phyloP scores from a whole-genome alignment of 2,888 invertebrate species.

The Plutella xylostella region DNA sequence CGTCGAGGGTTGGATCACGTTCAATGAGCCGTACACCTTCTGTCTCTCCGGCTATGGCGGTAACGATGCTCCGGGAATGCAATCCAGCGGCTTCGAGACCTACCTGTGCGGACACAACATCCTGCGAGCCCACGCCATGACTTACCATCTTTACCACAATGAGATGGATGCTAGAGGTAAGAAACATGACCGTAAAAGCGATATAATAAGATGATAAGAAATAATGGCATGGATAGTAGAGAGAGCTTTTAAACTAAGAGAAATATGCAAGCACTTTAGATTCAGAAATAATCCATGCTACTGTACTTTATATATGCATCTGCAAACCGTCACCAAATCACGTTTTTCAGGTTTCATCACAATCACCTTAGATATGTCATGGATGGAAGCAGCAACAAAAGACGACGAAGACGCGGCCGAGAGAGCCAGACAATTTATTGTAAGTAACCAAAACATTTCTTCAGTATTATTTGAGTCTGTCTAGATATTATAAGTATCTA shows the following conservation, averaged over 20 bases:
- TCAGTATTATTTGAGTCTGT: too few species aligned
- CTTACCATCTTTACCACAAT: slow-evolving; percentile 68
- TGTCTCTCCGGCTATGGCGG: slow-evolving; percentile 62
- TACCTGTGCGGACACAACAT: slow-evolving; percentile 74
- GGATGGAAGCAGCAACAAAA: slow-evolving; percentile 49
- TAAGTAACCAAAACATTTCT: slow-evolving; percentile 24
- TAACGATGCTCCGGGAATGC: slow-evolving; percentile 55
- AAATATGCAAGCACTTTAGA: too few species aligned
- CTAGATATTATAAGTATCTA: too few species aligned
- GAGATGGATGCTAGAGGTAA: too few species aligned
- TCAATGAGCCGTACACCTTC: slow-evolving; percentile 72
- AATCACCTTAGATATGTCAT: slow-evolving; percentile 50
- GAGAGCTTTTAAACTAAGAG: too few species aligned
- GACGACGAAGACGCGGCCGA: slow-evolving; percentile 58
- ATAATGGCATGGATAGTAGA: too few species aligned
- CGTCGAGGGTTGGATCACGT: slow-evolving; percentile 70
- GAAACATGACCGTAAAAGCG: neutral
- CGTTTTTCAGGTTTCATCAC: slow-evolving; percentile 35
- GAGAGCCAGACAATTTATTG: slow-evolving; percentile 48
- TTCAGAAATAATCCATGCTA: too few species aligned
- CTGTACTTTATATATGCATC: too few species aligned
- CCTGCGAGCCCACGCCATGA: slow-evolving; percentile 73
- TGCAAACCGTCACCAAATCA: too few species aligned
- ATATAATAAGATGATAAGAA: too few species aligned
- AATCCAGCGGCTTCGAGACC: slow-evolving; percentile 64